Percentiles rank a stretch among this genome's conserved stretches.
phyloP scores from a whole-genome alignment of 2,113 vertebrate genomes.

The Protomyctophum bolini region DNA sequence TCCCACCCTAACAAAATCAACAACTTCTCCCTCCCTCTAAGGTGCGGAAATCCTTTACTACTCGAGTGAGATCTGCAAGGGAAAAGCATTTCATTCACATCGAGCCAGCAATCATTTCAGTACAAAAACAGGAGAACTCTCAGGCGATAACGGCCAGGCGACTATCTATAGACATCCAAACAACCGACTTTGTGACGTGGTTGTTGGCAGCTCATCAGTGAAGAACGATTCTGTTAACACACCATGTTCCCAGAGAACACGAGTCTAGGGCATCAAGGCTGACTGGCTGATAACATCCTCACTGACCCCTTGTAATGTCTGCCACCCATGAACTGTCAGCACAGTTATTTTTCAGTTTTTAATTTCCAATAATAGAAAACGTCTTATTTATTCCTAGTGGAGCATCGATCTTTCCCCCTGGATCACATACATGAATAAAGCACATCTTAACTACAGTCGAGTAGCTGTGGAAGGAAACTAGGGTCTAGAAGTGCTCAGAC shows the following conservation, averaged over 20 bases:
- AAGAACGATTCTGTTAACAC: conserved; percentile 45
- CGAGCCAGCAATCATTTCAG: conserved; percentile 23
- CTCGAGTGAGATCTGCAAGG: neutral
- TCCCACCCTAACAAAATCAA: neutral
- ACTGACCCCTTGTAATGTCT: conserved; percentile 8
- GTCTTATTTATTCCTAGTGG: neutral
- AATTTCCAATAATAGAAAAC: no score
- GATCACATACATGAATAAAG: neutral
- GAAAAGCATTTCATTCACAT: conserved; percentile 32
- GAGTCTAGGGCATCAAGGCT: conserved; percentile 64
- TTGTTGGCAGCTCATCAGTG: conserved; percentile 41
- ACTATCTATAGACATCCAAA: conserved; percentile 61
- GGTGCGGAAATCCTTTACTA: neutral
- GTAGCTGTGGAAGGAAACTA: neutral
- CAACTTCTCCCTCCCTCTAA: neutral
- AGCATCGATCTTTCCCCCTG: neutral
- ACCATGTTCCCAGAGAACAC: conserved; percentile 53
- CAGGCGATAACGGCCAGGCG: conserved; percentile 44
- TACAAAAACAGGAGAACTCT: conserved; percentile 47
- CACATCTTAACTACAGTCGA: neutral
- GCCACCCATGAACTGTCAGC: conserved; percentile 4
- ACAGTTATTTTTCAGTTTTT: neutral
- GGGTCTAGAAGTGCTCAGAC: no score
- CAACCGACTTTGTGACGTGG: conserved; percentile 39
- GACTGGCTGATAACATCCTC: conserved; percentile 44